Percentiles rank a stretch among this genome's conserved stretches.
Conservation (phyloP, 2,888 invertebrate species). For the Acanthosepion esculentum region DNA sequence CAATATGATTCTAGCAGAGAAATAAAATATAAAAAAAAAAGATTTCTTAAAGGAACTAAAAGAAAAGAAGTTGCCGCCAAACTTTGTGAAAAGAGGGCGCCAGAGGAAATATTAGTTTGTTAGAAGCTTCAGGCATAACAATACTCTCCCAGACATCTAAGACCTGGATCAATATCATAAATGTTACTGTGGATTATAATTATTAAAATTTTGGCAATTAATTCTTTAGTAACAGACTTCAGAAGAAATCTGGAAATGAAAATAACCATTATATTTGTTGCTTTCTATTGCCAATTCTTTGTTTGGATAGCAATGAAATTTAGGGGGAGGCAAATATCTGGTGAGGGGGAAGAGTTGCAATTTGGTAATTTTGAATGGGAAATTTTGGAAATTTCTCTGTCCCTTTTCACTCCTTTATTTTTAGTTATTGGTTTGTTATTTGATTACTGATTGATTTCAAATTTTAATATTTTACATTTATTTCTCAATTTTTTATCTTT, state of each 20-base stretch:
- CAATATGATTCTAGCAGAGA: not conserved
- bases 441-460: not conserved
- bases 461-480: not conserved
- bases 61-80: not conserved
- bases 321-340: not conserved
- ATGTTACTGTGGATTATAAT: not conserved
- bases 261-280: not conserved
- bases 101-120: not conserved
- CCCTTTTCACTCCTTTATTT: not conserved
- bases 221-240: conserved; percentile 8
- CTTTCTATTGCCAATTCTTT: not conserved
- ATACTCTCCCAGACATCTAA: not conserved
- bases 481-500: not conserved
- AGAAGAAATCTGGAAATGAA: not conserved
- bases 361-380: not conserved
- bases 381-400: not conserved
- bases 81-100: not conserved
- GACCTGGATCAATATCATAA: not conserved
- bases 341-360: not conserved
- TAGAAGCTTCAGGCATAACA: not conserved
- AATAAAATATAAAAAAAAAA: not conserved
- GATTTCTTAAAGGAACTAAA: not conserved
- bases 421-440: not conserved
- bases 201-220: conserved; percentile 14
- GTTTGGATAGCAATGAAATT: not conserved